phyloP scores from a whole-genome alignment of 1,140 invertebrate genomes.

The Drosophila seguyi region DNA sequence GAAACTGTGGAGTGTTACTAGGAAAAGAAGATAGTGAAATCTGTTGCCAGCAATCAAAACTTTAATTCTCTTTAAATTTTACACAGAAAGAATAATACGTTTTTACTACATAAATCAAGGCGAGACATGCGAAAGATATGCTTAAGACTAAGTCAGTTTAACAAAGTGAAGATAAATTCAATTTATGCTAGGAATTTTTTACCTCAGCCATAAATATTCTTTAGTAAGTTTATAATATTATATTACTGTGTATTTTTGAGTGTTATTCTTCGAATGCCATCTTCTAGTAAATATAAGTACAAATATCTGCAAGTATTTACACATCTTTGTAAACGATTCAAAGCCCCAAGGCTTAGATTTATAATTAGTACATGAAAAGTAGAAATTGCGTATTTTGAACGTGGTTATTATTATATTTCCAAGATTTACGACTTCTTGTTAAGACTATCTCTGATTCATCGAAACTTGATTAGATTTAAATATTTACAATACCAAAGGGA shows the following conservation, averaged over 20 bases:
- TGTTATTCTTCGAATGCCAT: not conserved
- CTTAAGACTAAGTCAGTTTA: too few species aligned
- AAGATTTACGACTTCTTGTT: conserved; percentile 11
- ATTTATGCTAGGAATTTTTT: too few species aligned
- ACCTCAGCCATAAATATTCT: too few species aligned
- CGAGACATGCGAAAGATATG: too few species aligned
- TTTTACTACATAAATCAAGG: too few species aligned
- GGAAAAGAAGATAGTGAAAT: not conserved
- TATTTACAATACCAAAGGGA: conserved; percentile 10
- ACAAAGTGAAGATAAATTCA: too few species aligned
- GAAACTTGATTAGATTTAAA: conserved; percentile 29
- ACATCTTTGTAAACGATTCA: not conserved
- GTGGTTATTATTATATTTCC: not conserved
- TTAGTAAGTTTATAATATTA: too few species aligned
- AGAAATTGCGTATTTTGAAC: not conserved
- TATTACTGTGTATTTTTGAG: not conserved
- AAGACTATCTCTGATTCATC: not conserved
- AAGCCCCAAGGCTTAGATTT: not conserved
- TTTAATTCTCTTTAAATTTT: not conserved
- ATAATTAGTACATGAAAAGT: conserved; percentile 2
- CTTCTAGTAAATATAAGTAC: not conserved
- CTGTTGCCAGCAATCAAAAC: not conserved
- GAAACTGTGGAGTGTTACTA: not conserved
- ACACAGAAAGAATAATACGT: not conserved
- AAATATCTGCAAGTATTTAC: not conserved